A percentile compares a stretch with the other conserved stretches of the same genome.
phyloP scores from a whole-genome alignment of 2,888 invertebrate species.

The Trichopria drosophilae region DNA sequence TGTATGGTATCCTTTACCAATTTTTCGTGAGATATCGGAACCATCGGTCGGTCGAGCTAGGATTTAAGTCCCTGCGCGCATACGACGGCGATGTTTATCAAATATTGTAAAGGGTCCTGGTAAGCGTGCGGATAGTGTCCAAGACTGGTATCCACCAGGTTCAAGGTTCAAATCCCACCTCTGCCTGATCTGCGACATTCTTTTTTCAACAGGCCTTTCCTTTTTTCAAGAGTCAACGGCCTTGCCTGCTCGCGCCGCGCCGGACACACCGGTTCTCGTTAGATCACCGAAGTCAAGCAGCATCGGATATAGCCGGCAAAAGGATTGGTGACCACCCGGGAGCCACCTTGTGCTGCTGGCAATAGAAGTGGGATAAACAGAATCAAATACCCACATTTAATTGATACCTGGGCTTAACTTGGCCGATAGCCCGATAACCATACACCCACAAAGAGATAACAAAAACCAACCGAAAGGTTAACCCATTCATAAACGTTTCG shows the following conservation, averaged over 20 bases:
- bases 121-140: background rate
- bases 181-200: conserved; percentile 30
- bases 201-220: conserved; percentile 4
- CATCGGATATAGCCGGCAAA: conserved; percentile 8
- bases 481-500: too few relatives aligned
- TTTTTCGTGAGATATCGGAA: conserved; percentile 26
- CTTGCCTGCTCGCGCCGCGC: conserved; percentile 17
- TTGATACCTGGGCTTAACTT: too few relatives aligned
- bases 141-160: conserved; percentile 25
- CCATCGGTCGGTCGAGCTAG: conserved; percentile 27
- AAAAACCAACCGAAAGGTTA: too few relatives aligned
- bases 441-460: too few relatives aligned
- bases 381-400: too few relatives aligned
- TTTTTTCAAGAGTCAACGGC: conserved; percentile 25
- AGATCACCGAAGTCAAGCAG: conserved; percentile 17
- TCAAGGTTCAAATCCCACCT: conserved; percentile 32
- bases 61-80: conserved; percentile 23
- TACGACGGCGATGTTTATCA: conserved; percentile 28
- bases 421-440: too few relatives aligned
- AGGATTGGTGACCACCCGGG: conserved; percentile 28
- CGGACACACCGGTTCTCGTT: background rate
- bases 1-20: too few relatives aligned
- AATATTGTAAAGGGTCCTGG: conserved; percentile 26
- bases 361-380: too few relatives aligned
- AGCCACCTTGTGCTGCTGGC: conserved; percentile 7